Evolutionary conservation across 1,140 invertebrate genomes (phyloP).

Genomic region (Drosophila neocordata): DNA sequence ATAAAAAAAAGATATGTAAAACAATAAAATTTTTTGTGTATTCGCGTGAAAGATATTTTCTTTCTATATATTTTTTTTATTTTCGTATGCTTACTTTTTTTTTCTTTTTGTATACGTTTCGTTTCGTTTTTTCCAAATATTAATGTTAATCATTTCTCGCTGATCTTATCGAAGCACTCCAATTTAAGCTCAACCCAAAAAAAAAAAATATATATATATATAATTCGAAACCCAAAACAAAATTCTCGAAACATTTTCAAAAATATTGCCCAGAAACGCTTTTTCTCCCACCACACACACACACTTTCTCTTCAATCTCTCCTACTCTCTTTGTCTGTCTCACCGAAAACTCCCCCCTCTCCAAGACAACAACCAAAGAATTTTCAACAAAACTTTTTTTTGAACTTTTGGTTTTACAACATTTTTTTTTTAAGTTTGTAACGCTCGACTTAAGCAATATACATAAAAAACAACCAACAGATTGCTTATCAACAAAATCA

Average conservation of each 20-base stretch:
- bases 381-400: conserved; percentile 42
- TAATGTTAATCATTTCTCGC: neutral
- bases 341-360: neutral
- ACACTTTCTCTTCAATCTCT: conserved; percentile 17
- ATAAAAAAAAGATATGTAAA: neutral
- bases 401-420: neutral
- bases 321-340: neutral
- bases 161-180: conserved; percentile 6
- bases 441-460: conserved; percentile 51
- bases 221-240: neutral
- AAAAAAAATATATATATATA: neutral
- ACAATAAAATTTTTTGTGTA: neutral
- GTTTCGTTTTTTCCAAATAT: neutral
- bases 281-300: conserved; percentile 9
- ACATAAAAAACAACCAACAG: conserved; percentile 47
- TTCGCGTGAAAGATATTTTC: neutral
- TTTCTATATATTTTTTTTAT: neutral
- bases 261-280: neutral
- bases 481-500: conserved; percentile 47
- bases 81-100: neutral
- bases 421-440: conserved; percentile 54
- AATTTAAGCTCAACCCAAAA: neutral
- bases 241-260: neutral
- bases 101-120: neutral
- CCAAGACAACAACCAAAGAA: conserved; percentile 34